A percentile compares a stretch with the other conserved stretches of the same genome.
Conservation (phyloP, 2,797 vertebrate species). For the Alauda arvensis region DNA sequence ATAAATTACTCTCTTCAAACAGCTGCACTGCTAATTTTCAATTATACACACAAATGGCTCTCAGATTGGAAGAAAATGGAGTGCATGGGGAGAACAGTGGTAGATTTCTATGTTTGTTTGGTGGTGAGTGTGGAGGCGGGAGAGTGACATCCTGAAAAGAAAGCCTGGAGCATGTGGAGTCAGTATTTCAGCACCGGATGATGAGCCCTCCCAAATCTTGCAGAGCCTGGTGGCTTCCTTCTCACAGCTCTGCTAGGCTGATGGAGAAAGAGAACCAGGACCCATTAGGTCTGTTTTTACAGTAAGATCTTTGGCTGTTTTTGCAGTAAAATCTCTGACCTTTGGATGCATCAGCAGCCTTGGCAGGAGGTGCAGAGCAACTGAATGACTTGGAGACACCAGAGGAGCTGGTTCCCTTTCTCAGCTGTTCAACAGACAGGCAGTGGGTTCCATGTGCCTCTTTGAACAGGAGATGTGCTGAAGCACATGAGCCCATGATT, state of each 20-base stretch:
- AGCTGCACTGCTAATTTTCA: conserved; percentile 99
- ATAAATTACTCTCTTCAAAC: conserved; percentile 98
- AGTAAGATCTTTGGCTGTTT: not conserved
- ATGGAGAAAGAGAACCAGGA: not conserved
- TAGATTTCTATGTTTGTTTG: conserved; percentile 84
- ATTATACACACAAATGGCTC: conserved; percentile 98
- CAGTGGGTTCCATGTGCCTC: not conserved
- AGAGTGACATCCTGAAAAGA: conserved; percentile 75
- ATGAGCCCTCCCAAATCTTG: conserved; percentile 38
- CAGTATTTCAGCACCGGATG: conserved; percentile 57
- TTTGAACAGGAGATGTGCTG: not conserved
- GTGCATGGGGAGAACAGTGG: conserved; percentile 84
- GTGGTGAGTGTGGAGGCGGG: conserved; percentile 78
- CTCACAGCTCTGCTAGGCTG: not conserved
- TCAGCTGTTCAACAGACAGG: not conserved
- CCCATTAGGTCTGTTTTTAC: not conserved
- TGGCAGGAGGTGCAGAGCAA: not conserved
- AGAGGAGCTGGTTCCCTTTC: not conserved
- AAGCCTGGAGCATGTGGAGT: conserved; percentile 61
- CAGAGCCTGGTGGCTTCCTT: conserved; percentile 38
- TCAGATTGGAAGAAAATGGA: conserved; percentile 95
- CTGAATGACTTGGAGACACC: not conserved
- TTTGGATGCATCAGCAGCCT: not conserved
- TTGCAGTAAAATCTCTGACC: conserved; percentile 9
- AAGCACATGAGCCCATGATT: not conserved